Evolutionary conservation across 2,797 vertebrate genomes (phyloP), one percentile per base, ranked within the genome.

Genomic region (Hipposideros larvatus): DNA sequence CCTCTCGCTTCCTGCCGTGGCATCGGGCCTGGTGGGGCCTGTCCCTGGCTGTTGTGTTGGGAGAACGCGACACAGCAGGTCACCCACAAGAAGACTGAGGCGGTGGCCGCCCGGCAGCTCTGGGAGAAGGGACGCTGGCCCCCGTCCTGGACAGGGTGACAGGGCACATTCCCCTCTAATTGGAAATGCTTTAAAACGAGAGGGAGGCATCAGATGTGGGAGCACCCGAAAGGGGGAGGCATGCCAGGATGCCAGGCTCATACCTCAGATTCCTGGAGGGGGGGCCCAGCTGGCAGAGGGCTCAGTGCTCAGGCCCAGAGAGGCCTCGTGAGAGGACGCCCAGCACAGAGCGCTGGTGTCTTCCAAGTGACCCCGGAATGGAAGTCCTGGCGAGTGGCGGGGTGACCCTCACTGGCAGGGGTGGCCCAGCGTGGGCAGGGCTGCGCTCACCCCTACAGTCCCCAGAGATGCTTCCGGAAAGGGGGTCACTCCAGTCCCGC

Each of bases 131-230:
- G 41, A 6, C 48, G 57, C 48, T 15, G 31, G 24, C 26, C 46
- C 34, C 37, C 79, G 16, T 51, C 22, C 51, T 18, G 8, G 22
- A 41, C 10, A 48, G 53, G 55, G 61, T 41, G 26, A 61, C 43
- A n/a, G n/a, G 28, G 37, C n/a, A 66, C 53, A 75, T 46, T 85
- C 68, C 53, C 61, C 68, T 74, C 59, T 84, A 70, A 92, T 26
- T 46, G 24, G 46, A 95, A 90, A 61, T 16, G 10, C 48, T 87
- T 2, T 46, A 66, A 78, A 74, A 48, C 7, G 7, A 16, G 61
- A 78, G 61, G 74, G 59, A 77, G 34, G 79, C 26, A 21, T 43
- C 68, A 61, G 18, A 55, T 24, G 24, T 65, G 51, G 70, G 93
- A 78, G 80, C 4, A n/a, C 16, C 28, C 21, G 19, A 2, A 24